Conservation (phyloP, 1,140 invertebrate species). For the Saxidomus purpurata region DNA sequence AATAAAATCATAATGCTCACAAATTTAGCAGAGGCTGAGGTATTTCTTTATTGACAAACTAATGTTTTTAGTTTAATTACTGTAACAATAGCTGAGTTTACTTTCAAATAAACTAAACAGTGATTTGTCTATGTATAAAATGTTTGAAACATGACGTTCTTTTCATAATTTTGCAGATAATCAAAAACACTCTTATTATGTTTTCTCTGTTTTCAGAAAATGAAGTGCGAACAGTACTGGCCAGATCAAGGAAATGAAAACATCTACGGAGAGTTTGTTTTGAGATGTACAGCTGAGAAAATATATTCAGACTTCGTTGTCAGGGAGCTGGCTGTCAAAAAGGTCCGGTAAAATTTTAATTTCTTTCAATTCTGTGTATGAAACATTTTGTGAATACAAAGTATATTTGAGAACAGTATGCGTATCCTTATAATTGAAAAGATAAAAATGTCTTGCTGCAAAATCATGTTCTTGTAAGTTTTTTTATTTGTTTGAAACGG, state of each 20-base stretch:
- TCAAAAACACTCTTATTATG: no score
- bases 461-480: no score
- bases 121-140: neutral
- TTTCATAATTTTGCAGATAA: no score
- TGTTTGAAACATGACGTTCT: no score
- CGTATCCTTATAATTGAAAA: no score
- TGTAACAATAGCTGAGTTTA: neutral
- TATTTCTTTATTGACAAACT: neutral
- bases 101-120: neutral
- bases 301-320: neutral
- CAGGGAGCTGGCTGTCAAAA: neutral
- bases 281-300: neutral
- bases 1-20: slow-evolving; percentile 31
- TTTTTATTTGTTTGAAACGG: no score
- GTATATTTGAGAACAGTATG: no score
- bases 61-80: no score
- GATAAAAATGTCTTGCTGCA: no score
- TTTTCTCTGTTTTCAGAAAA: neutral
- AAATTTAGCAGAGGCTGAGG: neutral
- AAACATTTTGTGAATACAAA: no score
- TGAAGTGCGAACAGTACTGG: slow-evolving; percentile 38
- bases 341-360: no score
- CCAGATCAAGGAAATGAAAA: neutral
- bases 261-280: neutral
- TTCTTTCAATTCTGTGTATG: no score